Conservation (phyloP, 2,888 invertebrate genomes). For the Sinhomidia bicolor region DNA sequence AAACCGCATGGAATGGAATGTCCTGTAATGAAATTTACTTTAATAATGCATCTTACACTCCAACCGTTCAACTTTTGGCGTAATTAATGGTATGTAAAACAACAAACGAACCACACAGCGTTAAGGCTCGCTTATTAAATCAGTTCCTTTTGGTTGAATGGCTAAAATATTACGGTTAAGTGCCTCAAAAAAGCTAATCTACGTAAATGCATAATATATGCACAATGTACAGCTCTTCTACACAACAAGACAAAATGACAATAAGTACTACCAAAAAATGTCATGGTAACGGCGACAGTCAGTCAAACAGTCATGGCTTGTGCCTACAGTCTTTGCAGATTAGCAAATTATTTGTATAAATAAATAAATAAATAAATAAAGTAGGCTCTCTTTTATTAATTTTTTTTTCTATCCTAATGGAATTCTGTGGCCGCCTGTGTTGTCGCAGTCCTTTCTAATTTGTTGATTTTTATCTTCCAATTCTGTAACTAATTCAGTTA, state of each 20-base stretch:
- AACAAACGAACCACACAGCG: conserved; percentile 37
- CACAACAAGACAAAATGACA: too few relatives aligned
- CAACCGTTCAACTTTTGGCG: neutral
- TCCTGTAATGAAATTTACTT: conserved; percentile 13
- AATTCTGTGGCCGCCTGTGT: conserved; percentile 40
- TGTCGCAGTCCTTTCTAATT: conserved; percentile 62
- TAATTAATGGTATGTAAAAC: conserved; percentile 36
- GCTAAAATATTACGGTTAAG: neutral
- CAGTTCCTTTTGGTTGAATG: conserved; percentile 44
- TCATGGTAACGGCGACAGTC: neutral
- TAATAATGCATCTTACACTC: neutral
- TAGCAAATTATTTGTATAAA: neutral
- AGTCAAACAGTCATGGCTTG: neutral
- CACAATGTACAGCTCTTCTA: neutral
- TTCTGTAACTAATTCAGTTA: conserved; percentile 39
- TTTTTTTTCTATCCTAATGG: conserved; percentile 1
- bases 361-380: conserved; percentile 15
- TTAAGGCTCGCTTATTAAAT: conserved; percentile 53
- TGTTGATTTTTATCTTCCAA: conserved; percentile 55
- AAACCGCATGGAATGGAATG: conserved; percentile 27
- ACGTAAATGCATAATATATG: neutral
- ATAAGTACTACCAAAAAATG: too few relatives aligned
- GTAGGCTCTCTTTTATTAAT: neutral
- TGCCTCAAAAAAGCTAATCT: neutral
- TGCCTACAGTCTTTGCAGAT: neutral